phyloP scores from a whole-genome alignment of 2,888 invertebrate species.

The Epiblema foenella region DNA sequence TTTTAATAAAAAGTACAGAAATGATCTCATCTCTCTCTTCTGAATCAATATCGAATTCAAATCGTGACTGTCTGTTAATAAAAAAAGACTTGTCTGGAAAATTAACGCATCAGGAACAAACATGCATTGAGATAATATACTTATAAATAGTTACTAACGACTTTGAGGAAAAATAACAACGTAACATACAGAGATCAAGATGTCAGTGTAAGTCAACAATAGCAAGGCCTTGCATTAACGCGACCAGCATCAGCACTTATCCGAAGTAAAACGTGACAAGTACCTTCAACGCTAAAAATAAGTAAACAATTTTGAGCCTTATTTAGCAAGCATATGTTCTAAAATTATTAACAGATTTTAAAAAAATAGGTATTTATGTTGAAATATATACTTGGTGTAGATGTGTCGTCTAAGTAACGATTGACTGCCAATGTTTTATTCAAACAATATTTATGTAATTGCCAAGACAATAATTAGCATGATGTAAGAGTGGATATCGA shows the following conservation, averaged over 20 bases:
- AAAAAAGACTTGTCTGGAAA: no score
- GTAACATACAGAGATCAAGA: background rate
- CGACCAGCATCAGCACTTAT: background rate
- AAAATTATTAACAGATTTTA: background rate
- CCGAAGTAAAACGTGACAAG: background rate
- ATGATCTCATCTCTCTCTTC: no score
- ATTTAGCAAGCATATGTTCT: background rate
- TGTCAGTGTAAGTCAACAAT: conserved; percentile 1
- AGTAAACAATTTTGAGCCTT: background rate
- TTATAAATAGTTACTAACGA: background rate
- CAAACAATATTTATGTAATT: background rate
- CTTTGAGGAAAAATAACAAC: conserved; percentile 8
- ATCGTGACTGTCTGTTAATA: no score
- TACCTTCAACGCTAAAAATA: background rate
- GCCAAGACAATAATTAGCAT: background rate
- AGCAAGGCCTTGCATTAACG: background rate
- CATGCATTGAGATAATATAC: background rate
- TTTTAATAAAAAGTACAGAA: no score
- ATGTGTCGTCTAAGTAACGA: background rate
- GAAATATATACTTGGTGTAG: background rate
- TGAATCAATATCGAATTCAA: no score
- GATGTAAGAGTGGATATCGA: background rate
- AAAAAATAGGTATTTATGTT: background rate
- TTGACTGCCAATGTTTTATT: conserved; percentile 19
- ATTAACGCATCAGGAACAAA: no score